A percentile compares a stretch with the other conserved stretches of the same genome.
phyloP scores from a whole-genome alignment of 2,797 vertebrate genomes.

The Oryzias sinensis region DNA sequence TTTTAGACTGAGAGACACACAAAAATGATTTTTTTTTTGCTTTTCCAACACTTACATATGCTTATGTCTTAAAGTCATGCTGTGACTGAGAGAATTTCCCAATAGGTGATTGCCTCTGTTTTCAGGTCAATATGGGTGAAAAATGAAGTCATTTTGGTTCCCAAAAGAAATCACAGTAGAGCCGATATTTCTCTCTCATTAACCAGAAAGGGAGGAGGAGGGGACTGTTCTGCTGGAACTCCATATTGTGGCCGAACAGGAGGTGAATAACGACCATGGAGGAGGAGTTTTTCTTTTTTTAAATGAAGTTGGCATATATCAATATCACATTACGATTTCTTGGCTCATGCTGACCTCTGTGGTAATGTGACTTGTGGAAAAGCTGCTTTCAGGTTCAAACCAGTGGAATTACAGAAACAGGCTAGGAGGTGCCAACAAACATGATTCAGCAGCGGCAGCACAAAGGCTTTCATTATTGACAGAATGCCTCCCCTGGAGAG shows the following conservation, averaged over 20 bases:
- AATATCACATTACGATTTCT: constrained; percentile 48
- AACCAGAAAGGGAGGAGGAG: constrained; percentile 44
- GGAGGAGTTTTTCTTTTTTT: constrained; percentile 33
- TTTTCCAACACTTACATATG: constrained; percentile 59
- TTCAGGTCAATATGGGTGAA: constrained; percentile 55
- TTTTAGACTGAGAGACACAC: constrained; percentile 26
- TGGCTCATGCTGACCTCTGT: constrained; percentile 29
- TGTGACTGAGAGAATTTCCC: constrained; percentile 48
- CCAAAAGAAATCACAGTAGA: constrained; percentile 59
- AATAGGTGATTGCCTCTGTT: constrained; percentile 58
- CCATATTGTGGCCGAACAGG: constrained; percentile 46
- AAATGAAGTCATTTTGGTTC: constrained; percentile 65
- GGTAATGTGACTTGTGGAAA: constrained; percentile 39
- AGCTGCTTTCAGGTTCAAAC: constrained; percentile 39
- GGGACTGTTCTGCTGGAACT: constrained; percentile 38
- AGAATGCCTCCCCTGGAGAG: constrained; percentile 32
- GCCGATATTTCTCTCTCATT: constrained; percentile 58
- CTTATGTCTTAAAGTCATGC: constrained; percentile 57
- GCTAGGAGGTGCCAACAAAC: constrained; percentile 43
- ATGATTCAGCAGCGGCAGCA: constrained; percentile 6
- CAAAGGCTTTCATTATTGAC: constrained; percentile 38
- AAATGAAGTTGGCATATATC: constrained; percentile 39
- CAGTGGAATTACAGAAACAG: constrained; percentile 39
- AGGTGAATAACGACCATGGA: constrained; percentile 46
- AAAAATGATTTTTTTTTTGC: constrained; percentile 44